A percentile compares a stretch with the other conserved stretches of the same genome.
Evolutionary conservation across 2,113 vertebrate genomes (phyloP).

Genomic region (Coptodon rendalli): DNA sequence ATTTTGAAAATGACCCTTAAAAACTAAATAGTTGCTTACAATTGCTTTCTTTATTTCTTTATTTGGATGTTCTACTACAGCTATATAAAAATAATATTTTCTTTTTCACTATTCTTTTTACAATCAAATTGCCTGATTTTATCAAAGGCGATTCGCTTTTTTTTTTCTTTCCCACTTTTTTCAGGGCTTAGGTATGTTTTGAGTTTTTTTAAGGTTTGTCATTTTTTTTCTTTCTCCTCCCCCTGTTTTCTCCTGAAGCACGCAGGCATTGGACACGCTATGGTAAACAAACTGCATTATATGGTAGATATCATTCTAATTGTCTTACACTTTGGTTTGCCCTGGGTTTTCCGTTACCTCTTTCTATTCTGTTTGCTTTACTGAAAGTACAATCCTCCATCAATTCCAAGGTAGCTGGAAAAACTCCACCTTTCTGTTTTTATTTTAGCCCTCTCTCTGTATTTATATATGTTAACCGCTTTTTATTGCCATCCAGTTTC

Average conservation of each 20-base stretch:
- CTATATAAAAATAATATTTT: neutral
- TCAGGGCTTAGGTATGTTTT: conserved; percentile 60
- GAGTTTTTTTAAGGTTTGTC: conserved; percentile 78
- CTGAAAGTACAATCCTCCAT: conserved; percentile 72
- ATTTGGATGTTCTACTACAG: conserved; percentile 63
- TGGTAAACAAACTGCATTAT: conserved; percentile 99
- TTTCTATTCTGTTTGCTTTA: conserved; percentile 78
- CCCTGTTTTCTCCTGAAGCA: conserved; percentile 81
- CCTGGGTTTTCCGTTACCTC: conserved; percentile 77
- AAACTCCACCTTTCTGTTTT: conserved; percentile 60
- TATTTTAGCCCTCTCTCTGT: conserved; percentile 42
- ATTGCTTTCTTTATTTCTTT: conserved; percentile 77
- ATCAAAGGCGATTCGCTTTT: neutral
- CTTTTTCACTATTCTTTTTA: conserved; percentile 18
- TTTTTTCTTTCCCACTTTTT: conserved; percentile 46
- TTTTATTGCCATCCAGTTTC: conserved; percentile 51
- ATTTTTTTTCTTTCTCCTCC: conserved; percentile 74
- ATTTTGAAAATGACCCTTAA: conserved; percentile 47
- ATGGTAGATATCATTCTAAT: conserved; percentile 99
- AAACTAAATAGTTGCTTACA: conserved; percentile 17
- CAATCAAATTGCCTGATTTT: conserved; percentile 31
- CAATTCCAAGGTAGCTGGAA: conserved; percentile 73
- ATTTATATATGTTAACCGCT: conserved; percentile 43
- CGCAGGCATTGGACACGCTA: conserved; percentile 99
- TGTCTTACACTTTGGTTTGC: conserved; percentile 87